These are phyloP conservation scores for Drosophila sturtevanti DNA, from an alignment of 1,140 invertebrate species.

Conservation along the genomic window DNA sequence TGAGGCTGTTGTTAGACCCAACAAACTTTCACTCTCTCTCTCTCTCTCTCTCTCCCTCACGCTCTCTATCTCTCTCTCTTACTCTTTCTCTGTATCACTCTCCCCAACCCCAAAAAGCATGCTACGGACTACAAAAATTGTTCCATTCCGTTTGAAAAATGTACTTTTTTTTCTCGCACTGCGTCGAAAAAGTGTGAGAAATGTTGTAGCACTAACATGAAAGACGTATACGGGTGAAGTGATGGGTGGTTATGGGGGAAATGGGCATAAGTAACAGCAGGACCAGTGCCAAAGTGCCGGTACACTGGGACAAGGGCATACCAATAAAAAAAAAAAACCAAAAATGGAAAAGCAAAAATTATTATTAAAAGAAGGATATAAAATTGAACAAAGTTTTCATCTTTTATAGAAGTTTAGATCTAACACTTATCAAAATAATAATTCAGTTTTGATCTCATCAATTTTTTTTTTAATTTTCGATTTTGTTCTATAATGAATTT, in stretches of 20 bases:
- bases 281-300: neutral
- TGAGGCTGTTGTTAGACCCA: constrained; percentile 30
- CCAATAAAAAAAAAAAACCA: too few relatives aligned
- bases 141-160: constrained; percentile 82
- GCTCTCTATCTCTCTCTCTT: constrained; percentile 60
- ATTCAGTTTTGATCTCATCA: too few relatives aligned
- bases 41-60: constrained; percentile 45
- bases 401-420: too few relatives aligned
- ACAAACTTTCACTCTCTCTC: constrained; percentile 63
- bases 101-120: constrained; percentile 36
- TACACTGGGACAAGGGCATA: neutral
- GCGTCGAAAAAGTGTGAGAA: constrained; percentile 18
- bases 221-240: neutral
- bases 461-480: too few relatives aligned
- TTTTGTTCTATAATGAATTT: too few relatives aligned
- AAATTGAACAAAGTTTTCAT: too few relatives aligned
- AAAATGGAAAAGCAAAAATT: too few relatives aligned
- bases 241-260: neutral
- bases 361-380: too few relatives aligned
- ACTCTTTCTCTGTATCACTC: constrained; percentile 39
- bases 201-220: neutral
- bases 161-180: constrained; percentile 71
- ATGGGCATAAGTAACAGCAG: neutral
- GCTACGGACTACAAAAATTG: constrained; percentile 62
- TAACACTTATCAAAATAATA: too few relatives aligned